phyloP scores from a whole-genome alignment of 2,113 vertebrate genomes.

The Sylvietta virens region DNA sequence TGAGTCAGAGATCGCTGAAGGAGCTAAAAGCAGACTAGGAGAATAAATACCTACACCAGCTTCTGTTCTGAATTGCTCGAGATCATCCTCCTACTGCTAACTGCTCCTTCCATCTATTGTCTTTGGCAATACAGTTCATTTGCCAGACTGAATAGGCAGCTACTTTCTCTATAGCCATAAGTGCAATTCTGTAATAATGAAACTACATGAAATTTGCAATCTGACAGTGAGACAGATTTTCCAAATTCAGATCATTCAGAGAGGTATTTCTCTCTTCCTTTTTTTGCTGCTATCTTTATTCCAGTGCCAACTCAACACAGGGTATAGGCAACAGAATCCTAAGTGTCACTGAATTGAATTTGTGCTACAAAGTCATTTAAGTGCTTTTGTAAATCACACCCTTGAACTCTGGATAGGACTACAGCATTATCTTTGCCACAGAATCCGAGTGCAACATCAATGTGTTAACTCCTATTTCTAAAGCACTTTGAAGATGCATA shows the following conservation, averaged over 20 bases:
- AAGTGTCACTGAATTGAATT: background rate
- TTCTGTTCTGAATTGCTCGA: background rate
- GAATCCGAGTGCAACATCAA: background rate
- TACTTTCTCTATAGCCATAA: background rate
- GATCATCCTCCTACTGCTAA: background rate
- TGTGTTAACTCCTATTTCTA: background rate
- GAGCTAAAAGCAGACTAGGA: background rate
- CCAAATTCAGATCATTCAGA: background rate
- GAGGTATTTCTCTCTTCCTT: background rate
- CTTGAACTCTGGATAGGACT: background rate
- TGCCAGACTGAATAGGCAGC: background rate
- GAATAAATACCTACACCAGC: background rate
- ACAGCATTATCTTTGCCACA: background rate
- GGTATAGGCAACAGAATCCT: background rate
- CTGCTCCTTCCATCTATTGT: background rate
- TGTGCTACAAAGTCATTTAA: background rate
- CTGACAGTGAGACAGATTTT: background rate
- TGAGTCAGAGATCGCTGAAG: background rate
- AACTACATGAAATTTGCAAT: background rate
- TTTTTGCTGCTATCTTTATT: background rate
- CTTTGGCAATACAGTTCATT: background rate
- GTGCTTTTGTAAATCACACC: constrained; percentile 5
- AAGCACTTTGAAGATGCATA: constrained; percentile 13
- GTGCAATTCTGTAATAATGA: background rate
- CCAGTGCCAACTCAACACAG: background rate